These are phyloP conservation scores for Lathronympha strigana DNA, from an alignment of 2,888 invertebrate species.

Conservation along the genomic window DNA sequence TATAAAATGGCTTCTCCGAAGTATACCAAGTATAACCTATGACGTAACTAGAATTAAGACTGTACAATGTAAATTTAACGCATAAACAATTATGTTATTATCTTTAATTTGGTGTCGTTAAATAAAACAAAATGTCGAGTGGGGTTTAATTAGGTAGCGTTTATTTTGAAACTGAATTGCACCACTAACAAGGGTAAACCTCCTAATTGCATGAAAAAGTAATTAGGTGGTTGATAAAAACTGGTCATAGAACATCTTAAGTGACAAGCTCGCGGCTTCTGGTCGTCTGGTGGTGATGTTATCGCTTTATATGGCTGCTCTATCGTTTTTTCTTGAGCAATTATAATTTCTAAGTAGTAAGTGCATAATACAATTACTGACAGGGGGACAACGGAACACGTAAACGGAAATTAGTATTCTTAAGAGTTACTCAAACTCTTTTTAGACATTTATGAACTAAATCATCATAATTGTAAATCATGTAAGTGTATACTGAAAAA, in stretches of 20 bases:
- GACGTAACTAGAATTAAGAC: slow-evolving; percentile 26
- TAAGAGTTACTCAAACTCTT: slow-evolving; percentile 8
- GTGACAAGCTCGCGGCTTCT: slow-evolving; percentile 42
- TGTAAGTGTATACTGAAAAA: not conserved
- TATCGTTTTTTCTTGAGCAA: slow-evolving; percentile 43
- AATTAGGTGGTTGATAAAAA: slow-evolving; percentile 39
- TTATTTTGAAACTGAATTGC: slow-evolving; percentile 31
- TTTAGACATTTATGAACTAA: slow-evolving; percentile 10
- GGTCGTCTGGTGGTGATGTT: slow-evolving; percentile 47
- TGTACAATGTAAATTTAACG: slow-evolving; percentile 35
- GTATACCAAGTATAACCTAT: slow-evolving; percentile 10
- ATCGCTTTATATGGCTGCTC: slow-evolving; percentile 46
- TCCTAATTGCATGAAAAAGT: slow-evolving; percentile 43
- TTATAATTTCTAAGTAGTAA: slow-evolving; percentile 44
- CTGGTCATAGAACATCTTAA: slow-evolving; percentile 26
- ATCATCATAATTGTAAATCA: not conserved
- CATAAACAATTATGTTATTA: slow-evolving; percentile 40
- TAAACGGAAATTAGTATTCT: slow-evolving; percentile 38
- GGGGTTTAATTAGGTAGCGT: slow-evolving; percentile 29
- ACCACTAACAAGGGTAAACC: slow-evolving; percentile 31
- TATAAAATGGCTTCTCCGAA: slow-evolving; percentile 18
- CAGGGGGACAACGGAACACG: slow-evolving; percentile 40
- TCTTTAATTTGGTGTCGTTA: slow-evolving; percentile 36
- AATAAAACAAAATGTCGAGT: slow-evolving; percentile 40
- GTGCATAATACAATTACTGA: slow-evolving; percentile 43